These are phyloP conservation scores for Stegostoma tigrinum DNA, from an alignment of 2,113 vertebrate species.

Conservation along the genomic window DNA sequence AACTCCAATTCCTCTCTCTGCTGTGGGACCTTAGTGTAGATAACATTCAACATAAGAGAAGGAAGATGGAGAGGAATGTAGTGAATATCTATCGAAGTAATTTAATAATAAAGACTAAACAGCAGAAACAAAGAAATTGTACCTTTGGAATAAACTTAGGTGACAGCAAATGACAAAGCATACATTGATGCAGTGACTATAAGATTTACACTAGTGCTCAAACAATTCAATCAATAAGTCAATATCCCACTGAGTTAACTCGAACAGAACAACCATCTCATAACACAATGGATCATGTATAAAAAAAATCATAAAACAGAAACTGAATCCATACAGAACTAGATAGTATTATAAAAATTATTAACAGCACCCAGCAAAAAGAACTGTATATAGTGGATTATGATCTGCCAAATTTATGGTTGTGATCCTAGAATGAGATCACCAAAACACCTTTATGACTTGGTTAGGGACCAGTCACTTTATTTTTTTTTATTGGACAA, in stretches of 20 bases:
- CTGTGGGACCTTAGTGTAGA: neutral
- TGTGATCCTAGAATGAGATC: too few species aligned
- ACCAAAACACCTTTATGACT: too few species aligned
- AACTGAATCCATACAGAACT: neutral
- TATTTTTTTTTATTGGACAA: too few species aligned
- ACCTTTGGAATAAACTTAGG: neutral
- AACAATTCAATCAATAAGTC: neutral
- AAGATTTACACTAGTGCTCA: neutral
- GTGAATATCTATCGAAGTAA: neutral
- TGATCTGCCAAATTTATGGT: too few species aligned
- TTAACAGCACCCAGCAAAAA: neutral
- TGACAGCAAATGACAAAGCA: neutral
- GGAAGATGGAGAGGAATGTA: neutral
- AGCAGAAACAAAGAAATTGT: neutral
- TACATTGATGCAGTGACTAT: neutral
- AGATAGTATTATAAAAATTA: neutral
- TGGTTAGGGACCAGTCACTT: too few species aligned
- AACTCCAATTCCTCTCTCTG: neutral
- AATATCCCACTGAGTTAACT: neutral
- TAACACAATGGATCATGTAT: neutral
- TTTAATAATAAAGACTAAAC: neutral
- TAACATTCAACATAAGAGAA: neutral
- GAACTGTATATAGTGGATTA: neutral
- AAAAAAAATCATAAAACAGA: neutral
- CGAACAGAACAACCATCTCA: neutral